phyloP scores from a whole-genome alignment of 2,888 invertebrate species.

The Tenthredo livida region DNA sequence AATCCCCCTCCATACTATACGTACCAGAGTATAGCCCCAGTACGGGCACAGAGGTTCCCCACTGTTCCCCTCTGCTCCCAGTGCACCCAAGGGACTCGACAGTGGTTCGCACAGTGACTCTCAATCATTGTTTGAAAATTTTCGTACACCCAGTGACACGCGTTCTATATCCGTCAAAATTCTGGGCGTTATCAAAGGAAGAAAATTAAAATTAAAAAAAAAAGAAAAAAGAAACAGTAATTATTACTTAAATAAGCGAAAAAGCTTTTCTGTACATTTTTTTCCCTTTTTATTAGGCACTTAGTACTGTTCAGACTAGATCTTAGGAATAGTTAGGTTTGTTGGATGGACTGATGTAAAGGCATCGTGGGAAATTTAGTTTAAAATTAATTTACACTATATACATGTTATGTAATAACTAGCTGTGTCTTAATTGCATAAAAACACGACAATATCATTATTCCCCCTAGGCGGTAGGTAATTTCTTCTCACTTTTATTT shows the following conservation, averaged over 20 bases:
- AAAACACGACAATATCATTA: slow-evolving; percentile 18
- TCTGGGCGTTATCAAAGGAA: background rate
- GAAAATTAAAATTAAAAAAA: background rate
- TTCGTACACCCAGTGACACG: background rate
- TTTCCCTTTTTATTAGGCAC: background rate
- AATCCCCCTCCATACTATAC: slow-evolving; percentile 67
- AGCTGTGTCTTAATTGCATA: background rate
- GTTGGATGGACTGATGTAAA: slow-evolving; percentile 13
- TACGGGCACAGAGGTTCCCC: slow-evolving; percentile 74
- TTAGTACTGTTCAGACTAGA: background rate
- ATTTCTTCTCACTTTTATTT: slow-evolving; percentile 32
- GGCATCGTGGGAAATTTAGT: slow-evolving; percentile 45
- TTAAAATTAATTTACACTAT: slow-evolving; percentile 42
- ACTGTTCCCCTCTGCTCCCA: slow-evolving; percentile 75
- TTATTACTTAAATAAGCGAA: background rate
- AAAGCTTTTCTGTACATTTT: background rate
- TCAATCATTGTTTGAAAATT: slow-evolving; percentile 59
- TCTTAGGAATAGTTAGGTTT: slow-evolving; percentile 22
- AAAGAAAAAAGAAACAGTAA: background rate
- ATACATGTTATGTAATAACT: background rate
- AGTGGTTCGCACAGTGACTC: slow-evolving; percentile 73
- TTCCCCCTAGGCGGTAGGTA: background rate
- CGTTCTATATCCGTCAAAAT: background rate
- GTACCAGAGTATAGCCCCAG: slow-evolving; percentile 69
- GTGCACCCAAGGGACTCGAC: slow-evolving; percentile 71